Conservation (phyloP, 2,113 vertebrate species). For the Eulacestoma nigropectus region DNA sequence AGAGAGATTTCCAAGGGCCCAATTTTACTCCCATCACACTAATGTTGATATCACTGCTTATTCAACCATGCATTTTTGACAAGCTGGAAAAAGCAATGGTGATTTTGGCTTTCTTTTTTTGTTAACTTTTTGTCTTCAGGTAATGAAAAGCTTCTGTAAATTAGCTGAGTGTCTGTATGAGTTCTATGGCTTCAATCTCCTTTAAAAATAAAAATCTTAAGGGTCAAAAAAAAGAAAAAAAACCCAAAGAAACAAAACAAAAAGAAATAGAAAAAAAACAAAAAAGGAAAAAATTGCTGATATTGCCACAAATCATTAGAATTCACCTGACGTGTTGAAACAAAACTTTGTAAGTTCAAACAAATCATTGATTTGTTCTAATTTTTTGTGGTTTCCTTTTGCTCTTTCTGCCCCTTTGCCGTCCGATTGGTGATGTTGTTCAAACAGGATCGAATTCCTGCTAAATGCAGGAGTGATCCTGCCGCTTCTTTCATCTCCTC, state of each 20-base stretch:
- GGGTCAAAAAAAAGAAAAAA: slow-evolving; percentile 63
- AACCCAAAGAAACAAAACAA: slow-evolving; percentile 55
- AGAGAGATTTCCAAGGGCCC: slow-evolving; percentile 40
- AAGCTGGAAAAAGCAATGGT: slow-evolving; percentile 73
- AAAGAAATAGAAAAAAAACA: slow-evolving; percentile 73
- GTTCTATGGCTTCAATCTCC: slow-evolving; percentile 99
- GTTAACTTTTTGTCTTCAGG: slow-evolving; percentile 71
- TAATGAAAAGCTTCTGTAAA: slow-evolving; percentile 82
- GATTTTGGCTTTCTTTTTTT: slow-evolving; percentile 71
- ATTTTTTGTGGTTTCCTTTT: slow-evolving; percentile 93
- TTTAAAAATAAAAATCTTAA: slow-evolving; percentile 86
- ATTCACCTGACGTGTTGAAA: slow-evolving; percentile 99
- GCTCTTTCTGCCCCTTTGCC: slow-evolving; percentile 98
- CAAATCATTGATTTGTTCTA: slow-evolving; percentile 91
- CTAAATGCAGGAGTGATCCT: slow-evolving; percentile 94
- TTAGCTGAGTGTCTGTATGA: slow-evolving; percentile 84
- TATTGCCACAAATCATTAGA: slow-evolving; percentile 99
- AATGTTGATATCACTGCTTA: slow-evolving; percentile 46
- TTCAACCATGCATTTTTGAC: slow-evolving; percentile 65
- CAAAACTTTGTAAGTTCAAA: slow-evolving; percentile 88
- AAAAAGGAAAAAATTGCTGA: slow-evolving; percentile 87
- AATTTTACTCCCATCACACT: slow-evolving; percentile 37
- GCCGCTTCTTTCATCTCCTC: slow-evolving; percentile 99
- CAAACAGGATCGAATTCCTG: slow-evolving; percentile 96
- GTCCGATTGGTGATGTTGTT: slow-evolving; percentile 99